A percentile compares a stretch with the other conserved stretches of the same genome.
Evolutionary conservation across 2,888 invertebrate genomes (phyloP).

Genomic region (Halictus ligatus): DNA sequence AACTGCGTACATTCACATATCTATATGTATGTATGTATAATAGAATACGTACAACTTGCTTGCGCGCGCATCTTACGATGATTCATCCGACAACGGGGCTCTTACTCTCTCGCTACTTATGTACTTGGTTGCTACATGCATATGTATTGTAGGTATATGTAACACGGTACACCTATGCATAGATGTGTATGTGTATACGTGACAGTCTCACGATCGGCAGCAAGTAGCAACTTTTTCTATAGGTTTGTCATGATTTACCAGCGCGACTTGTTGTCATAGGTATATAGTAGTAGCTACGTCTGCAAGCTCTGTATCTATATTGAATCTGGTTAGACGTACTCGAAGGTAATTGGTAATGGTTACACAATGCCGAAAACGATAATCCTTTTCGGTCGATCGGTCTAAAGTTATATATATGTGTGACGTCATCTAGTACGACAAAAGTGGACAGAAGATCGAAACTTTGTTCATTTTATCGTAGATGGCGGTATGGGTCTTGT

Average conservation of each 20-base stretch:
- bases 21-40: neutral
- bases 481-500: no score
- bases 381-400: no score
- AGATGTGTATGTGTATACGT: neutral
- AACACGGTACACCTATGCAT: no score
- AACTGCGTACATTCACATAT: neutral
- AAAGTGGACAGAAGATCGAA: no score
- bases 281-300: neutral
- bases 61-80: slow-evolving; percentile 63
- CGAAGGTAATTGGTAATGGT: no score
- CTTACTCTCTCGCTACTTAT: neutral
- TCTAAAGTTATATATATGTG: no score
- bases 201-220: neutral
- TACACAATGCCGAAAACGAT: neutral
- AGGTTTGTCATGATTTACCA: neutral
- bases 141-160: neutral
- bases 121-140: neutral
- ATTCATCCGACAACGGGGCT: slow-evolving; percentile 47
- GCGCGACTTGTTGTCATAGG: neutral
- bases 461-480: no score
- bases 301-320: no score
- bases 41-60: neutral
- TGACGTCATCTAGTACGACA: no score
- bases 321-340: neutral
- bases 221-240: neutral